A percentile compares a stretch with the other conserved stretches of the same genome.
These are phyloP conservation scores for Numenius phaeopus DNA, from an alignment of 2,797 vertebrate genomes.

Conservation along the genomic window DNA sequence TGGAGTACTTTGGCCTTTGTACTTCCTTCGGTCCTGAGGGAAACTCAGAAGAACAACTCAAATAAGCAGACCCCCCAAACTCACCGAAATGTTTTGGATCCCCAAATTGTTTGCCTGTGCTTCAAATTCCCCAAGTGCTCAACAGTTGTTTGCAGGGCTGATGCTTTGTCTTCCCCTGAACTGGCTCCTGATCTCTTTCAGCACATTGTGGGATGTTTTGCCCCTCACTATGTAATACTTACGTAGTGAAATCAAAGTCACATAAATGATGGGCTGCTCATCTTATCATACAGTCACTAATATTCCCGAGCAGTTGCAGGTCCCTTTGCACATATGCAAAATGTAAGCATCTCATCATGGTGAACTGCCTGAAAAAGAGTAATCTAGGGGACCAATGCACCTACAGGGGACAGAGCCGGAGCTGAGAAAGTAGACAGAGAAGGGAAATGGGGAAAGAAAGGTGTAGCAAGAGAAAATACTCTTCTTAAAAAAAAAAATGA, in stretches of 20 bases:
- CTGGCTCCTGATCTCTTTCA: not conserved
- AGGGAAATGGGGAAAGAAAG: not conserved
- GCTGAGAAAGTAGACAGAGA: not conserved
- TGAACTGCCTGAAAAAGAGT: not conserved
- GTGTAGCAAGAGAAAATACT: not conserved
- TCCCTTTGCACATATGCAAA: not conserved
- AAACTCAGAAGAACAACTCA: not conserved
- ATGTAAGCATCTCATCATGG: not conserved
- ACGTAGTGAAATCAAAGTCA: constrained; percentile 21
- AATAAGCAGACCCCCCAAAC: not conserved
- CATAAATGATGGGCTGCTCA: not conserved
- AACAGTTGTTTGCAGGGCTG: not conserved
- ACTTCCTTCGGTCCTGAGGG: not conserved
- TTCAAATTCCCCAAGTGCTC: not conserved
- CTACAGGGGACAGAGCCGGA: not conserved
- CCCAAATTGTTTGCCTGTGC: not conserved
- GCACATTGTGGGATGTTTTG: not conserved
- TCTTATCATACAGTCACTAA: not conserved
- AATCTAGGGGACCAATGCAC: not conserved
- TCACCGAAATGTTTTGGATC: not conserved
- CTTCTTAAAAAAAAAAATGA: not conserved
- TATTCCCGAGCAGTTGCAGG: not conserved
- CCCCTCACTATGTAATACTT: constrained; percentile 10
- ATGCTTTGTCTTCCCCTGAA: not conserved
- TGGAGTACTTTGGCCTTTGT: not conserved